Evolutionary conservation across 2,113 vertebrate genomes (phyloP).

Genomic region (Hypomesus transpacificus): DNA sequence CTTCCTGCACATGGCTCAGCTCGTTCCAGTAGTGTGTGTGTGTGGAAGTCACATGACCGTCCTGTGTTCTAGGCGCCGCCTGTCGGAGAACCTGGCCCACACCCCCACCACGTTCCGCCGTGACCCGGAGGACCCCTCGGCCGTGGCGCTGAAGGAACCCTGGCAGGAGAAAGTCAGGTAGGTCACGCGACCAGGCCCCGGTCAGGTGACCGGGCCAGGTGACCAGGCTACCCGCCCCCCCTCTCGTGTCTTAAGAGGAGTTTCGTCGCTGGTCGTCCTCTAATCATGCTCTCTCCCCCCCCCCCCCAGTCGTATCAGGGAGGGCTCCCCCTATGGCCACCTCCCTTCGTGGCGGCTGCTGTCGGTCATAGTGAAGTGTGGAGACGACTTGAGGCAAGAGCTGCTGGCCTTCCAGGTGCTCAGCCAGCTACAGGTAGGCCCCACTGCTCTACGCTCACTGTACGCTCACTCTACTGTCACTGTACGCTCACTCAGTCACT

Average conservation of each 20-base stretch:
- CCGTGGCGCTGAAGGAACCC: conserved; percentile 92
- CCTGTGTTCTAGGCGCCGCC: conserved; percentile 73
- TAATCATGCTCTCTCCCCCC: not conserved
- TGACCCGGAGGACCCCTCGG: conserved; percentile 92
- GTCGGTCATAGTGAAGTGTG: conserved; percentile 94
- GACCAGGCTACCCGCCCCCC: no score
- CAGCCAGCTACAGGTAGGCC: conserved; percentile 86
- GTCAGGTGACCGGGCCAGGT: no score
- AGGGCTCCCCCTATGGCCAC: conserved; percentile 90
- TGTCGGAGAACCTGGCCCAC: conserved; percentile 92
- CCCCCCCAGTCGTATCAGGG: conserved; percentile 82
- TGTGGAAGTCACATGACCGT: no score
- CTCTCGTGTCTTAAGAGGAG: not conserved
- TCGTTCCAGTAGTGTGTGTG: no score
- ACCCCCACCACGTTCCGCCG: conserved; percentile 85
- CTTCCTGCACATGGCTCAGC: no score
- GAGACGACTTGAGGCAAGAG: conserved; percentile 92
- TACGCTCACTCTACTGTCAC: no score
- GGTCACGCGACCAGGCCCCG: conserved; percentile 10
- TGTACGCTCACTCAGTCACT: no score
- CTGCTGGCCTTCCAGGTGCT: conserved; percentile 92
- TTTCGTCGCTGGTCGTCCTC: conserved; percentile 1
- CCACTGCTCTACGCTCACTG: not conserved
- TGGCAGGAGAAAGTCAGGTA: conserved; percentile 97
- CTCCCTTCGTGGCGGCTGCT: conserved; percentile 88